Evolutionary conservation across 2,113 vertebrate genomes (phyloP).

Genomic region (Suricata suricatta): DNA sequence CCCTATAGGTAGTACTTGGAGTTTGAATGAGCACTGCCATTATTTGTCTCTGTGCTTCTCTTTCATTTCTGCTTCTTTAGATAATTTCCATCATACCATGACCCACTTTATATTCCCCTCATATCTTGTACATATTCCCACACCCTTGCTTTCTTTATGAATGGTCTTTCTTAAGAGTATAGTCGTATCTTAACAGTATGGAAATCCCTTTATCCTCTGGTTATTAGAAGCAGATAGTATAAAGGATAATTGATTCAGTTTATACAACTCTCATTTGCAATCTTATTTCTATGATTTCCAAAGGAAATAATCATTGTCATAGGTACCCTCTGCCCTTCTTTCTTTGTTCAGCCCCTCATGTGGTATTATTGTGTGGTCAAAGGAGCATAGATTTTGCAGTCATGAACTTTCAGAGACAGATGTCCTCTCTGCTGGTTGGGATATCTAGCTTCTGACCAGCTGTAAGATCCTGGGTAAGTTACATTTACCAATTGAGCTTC

Average conservation of each 20-base stretch:
- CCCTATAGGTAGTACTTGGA: not conserved
- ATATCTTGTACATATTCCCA: not conserved
- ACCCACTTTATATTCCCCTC: not conserved
- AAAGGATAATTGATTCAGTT: constrained; percentile 40
- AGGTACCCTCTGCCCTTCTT: not conserved
- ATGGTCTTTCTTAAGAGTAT: not conserved
- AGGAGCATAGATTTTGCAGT: not conserved
- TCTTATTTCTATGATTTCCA: not conserved
- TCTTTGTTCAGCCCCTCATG: not conserved
- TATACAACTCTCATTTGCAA: not conserved
- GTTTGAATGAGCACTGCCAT: not conserved
- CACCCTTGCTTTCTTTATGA: not conserved
- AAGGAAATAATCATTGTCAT: constrained; percentile 13
- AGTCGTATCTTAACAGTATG: not conserved
- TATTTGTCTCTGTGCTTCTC: not conserved
- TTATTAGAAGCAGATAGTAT: constrained; percentile 42
- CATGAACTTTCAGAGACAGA: constrained; percentile 6
- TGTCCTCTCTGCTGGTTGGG: not conserved
- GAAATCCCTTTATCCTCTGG: not conserved
- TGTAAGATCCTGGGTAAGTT: not conserved
- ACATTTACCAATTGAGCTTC: not conserved
- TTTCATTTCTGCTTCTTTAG: not conserved
- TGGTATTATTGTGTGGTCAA: not conserved
- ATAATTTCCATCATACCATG: not conserved
- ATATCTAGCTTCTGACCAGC: not conserved